Evolutionary conservation across 2,888 invertebrate genomes (phyloP).

Genomic region (Trachelus stipa): DNA sequence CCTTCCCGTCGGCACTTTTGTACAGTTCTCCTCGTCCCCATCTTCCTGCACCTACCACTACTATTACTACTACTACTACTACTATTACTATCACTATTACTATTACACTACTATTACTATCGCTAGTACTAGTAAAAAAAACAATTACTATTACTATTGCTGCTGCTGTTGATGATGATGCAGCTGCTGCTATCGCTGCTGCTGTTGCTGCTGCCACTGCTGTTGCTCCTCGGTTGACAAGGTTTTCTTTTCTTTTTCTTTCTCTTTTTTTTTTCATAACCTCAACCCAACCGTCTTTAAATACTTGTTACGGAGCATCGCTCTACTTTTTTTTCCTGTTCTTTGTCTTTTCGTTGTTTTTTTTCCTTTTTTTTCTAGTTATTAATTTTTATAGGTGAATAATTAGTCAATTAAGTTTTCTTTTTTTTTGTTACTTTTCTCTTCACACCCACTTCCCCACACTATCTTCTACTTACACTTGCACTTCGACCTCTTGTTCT

Average conservation of each 20-base stretch:
- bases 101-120: neutral
- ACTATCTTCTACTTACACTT: neutral
- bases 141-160: neutral
- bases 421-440: constrained; percentile 8
- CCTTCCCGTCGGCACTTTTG: neutral
- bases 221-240: constrained; percentile 49
- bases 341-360: neutral
- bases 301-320: neutral
- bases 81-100: neutral
- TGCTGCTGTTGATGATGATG: neutral
- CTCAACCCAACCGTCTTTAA: constrained; percentile 24
- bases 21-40: neutral
- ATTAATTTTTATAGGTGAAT: constrained; percentile 21
- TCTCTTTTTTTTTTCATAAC: constrained; percentile 29
- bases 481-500: neutral
- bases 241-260: constrained; percentile 60
- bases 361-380: constrained; percentile 17
- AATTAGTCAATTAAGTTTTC: constrained; percentile 23
- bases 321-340: constrained; percentile 26
- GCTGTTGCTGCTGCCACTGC: neutral
- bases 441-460: neutral
- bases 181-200: neutral
- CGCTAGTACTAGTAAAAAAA: no score
- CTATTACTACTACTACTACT: neutral
- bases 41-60: neutral